Evolutionary conservation across 2,113 vertebrate genomes (phyloP).

Genomic region (Thunnus maccoyii): DNA sequence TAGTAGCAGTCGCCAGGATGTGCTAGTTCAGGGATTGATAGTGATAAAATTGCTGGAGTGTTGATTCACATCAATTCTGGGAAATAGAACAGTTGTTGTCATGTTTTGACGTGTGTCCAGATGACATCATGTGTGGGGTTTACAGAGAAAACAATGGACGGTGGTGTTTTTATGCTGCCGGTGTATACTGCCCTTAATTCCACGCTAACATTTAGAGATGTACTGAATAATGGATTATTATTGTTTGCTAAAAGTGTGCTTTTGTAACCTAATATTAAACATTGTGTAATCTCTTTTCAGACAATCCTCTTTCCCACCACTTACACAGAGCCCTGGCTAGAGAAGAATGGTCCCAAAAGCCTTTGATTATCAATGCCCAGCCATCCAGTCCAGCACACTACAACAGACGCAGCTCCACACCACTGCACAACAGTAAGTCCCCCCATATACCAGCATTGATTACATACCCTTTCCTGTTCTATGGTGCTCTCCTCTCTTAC

Average conservation of each 20-base stretch:
- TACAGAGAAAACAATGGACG: neutral
- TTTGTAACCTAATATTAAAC: neutral
- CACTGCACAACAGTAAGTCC: constrained; percentile 71
- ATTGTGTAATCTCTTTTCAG: constrained; percentile 74
- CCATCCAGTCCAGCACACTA: constrained; percentile 21
- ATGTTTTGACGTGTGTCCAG: neutral
- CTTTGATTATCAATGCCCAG: constrained; percentile 43
- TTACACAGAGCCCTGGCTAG: constrained; percentile 83
- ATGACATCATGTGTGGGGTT: neutral
- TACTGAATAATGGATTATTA: neutral
- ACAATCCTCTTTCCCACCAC: constrained; percentile 83
- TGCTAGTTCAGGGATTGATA: no score
- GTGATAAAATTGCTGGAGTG: neutral
- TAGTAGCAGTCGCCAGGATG: neutral
- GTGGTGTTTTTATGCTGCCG: neutral
- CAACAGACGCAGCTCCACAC: constrained; percentile 51
- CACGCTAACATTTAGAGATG: neutral
- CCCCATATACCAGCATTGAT: neutral
- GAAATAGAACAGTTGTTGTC: neutral
- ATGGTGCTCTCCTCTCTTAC: neutral
- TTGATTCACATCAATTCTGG: neutral
- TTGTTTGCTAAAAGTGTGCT: neutral
- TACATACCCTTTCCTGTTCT: neutral
- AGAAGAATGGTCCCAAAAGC: constrained; percentile 85
- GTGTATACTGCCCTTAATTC: neutral